Percentiles rank a stretch among this genome's conserved stretches.
phyloP scores from a whole-genome alignment of 2,888 invertebrate genomes.

The Syrphus vitripennis region DNA sequence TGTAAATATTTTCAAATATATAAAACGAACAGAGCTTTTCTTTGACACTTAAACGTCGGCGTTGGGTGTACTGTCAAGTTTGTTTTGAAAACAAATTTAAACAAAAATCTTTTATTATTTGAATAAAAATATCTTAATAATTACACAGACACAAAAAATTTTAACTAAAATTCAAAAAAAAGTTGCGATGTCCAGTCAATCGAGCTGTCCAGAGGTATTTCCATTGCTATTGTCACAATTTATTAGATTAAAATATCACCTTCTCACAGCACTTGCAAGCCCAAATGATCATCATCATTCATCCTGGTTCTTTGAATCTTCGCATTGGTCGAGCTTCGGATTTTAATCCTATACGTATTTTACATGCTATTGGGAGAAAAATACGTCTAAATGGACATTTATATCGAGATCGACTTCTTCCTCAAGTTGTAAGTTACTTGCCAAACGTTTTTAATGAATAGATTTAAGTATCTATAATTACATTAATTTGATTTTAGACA shows the following conservation, averaged over 20 bases:
- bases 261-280: constrained; percentile 86
- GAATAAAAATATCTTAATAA: not conserved
- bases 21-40: not conserved
- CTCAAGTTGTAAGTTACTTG: constrained; percentile 79
- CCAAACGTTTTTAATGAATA: not conserved
- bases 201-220: constrained; percentile 62
- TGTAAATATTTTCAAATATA: too few species aligned
- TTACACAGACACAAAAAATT: too few species aligned
- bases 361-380: constrained; percentile 84
- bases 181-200: constrained; percentile 62
- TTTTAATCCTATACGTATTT: constrained; percentile 90
- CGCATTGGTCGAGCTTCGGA: constrained; percentile 96
- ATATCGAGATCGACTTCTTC: constrained; percentile 86
- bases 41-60: too few species aligned
- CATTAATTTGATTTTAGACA: constrained; percentile 79
- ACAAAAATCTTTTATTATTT: not conserved
- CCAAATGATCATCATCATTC: constrained; percentile 94
- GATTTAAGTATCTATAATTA: too few species aligned
- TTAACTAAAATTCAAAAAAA: not conserved
- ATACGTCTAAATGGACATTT: constrained; percentile 81
- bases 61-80: too few species aligned
- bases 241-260: not conserved
- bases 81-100: not conserved
- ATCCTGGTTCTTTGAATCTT: constrained; percentile 95
- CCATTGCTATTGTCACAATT: not conserved